These are phyloP conservation scores for Montifringilla adamsi DNA, from an alignment of 2,113 vertebrate species.

Conservation along the genomic window DNA sequence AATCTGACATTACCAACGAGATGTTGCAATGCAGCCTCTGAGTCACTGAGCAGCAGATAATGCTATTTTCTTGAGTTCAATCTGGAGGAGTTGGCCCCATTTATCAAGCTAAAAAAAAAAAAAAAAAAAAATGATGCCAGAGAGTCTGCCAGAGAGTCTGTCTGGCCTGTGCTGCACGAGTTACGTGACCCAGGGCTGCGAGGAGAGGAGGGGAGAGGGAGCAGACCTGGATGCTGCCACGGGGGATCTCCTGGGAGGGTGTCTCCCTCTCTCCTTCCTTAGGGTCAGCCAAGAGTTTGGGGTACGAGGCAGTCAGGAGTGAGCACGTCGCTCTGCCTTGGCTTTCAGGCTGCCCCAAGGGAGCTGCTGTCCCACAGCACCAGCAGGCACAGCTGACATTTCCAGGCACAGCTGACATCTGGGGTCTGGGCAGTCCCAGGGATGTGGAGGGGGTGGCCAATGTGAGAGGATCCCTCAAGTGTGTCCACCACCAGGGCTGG, in stretches of 20 bases:
- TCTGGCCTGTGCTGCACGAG: constrained; percentile 18
- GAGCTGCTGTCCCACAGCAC: not conserved
- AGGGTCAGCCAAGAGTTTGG: not conserved
- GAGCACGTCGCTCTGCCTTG: not conserved
- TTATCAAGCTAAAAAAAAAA: constrained; percentile 61
- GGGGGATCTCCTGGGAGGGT: not conserved
- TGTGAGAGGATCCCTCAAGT: rapidly evolving
- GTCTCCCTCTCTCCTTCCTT: not conserved
- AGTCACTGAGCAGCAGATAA: constrained; percentile 57
- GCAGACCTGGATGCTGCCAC: not conserved
- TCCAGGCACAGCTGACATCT: rapidly evolving
- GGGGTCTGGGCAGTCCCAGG: not conserved
- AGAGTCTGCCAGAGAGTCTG: constrained; percentile 68
- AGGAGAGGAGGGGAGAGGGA: not conserved
- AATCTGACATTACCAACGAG: constrained; percentile 66
- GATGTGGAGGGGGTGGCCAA: not conserved
- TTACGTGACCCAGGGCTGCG: not conserved
- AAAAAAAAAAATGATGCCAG: constrained; percentile 43
- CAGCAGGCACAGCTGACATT: not conserved
- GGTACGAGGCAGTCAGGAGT: rapidly evolving
- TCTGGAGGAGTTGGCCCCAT: constrained; percentile 63
- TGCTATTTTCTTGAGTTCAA: constrained; percentile 65
- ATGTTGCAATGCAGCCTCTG: constrained; percentile 71
- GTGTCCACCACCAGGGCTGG: not conserved
- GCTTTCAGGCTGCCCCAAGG: not conserved